These are phyloP conservation scores for Trichonephila inaurata DNA, from an alignment of 1,140 invertebrate species.

Conservation along the genomic window DNA sequence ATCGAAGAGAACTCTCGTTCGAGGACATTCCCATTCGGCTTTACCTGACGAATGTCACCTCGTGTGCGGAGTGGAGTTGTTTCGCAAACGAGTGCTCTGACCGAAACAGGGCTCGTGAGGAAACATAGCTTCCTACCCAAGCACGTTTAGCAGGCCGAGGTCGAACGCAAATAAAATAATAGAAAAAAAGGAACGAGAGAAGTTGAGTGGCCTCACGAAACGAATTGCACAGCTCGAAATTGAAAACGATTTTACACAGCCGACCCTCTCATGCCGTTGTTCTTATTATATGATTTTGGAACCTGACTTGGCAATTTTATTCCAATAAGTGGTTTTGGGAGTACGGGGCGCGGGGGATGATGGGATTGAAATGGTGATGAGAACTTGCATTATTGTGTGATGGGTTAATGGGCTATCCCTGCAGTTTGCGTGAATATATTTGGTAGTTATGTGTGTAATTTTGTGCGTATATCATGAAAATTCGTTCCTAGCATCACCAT, in stretches of 20 bases:
- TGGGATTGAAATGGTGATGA: neutral
- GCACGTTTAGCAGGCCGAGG: neutral
- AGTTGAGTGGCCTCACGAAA: conserved; percentile 15
- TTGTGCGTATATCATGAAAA: too few relatives aligned
- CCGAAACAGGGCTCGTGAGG: conserved; percentile 5
- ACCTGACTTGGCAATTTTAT: neutral
- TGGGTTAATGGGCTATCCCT: neutral
- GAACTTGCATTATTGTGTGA: neutral
- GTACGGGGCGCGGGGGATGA: neutral
- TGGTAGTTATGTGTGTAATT: too few relatives aligned
- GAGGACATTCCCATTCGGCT: conserved; percentile 20
- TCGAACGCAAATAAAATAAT: neutral
- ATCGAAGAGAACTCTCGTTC: neutral
- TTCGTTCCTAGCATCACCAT: too few relatives aligned
- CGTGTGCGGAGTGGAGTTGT: neutral
- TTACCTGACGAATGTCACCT: conserved; percentile 30
- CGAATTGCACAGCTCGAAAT: neutral
- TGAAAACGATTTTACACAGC: neutral
- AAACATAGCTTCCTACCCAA: neutral
- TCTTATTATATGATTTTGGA: neutral
- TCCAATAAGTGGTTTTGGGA: neutral
- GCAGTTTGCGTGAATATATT: too few relatives aligned
- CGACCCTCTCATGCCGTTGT: neutral
- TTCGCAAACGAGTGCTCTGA: conserved; percentile 38
- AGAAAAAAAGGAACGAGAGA: neutral